Evolutionary conservation across 2,888 invertebrate genomes (phyloP).

Genomic region (Chironomus riparius): DNA sequence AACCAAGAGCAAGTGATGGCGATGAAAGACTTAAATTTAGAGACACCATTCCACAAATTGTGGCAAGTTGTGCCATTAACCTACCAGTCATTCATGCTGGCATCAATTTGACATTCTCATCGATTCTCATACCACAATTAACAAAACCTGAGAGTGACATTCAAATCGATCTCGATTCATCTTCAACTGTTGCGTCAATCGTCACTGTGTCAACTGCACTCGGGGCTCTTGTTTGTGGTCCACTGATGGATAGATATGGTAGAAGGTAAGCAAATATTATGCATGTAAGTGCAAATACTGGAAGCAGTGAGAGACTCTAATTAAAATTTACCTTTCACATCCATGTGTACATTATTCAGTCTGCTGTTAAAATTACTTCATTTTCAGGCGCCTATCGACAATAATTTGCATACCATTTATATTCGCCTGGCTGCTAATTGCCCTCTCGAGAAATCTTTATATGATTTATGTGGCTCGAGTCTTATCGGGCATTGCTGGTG

Average conservation of each 20-base stretch:
- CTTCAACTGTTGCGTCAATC: conserved; percentile 50
- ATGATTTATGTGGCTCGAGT: conserved; percentile 46
- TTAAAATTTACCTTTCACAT: neutral
- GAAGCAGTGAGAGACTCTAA: neutral
- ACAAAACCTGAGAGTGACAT: conserved; percentile 38
- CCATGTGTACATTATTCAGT: neutral
- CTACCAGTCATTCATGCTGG: conserved; percentile 48
- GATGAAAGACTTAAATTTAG: neutral
- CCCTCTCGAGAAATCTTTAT: conserved; percentile 40
- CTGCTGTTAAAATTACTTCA: neutral
- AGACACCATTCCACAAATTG: conserved; percentile 22
- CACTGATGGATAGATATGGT: conserved; percentile 49
- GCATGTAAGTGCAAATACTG: conserved; percentile 33
- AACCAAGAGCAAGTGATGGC: neutral
- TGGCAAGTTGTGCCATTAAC: conserved; percentile 43
- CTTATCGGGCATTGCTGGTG: conserved; percentile 46
- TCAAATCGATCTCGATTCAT: conserved; percentile 42
- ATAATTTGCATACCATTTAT: conserved; percentile 39
- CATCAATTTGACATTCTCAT: conserved; percentile 50
- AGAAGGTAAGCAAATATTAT: conserved; percentile 37
- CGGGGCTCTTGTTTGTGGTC: conserved; percentile 47
- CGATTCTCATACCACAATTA: conserved; percentile 47
- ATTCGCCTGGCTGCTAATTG: conserved; percentile 45
- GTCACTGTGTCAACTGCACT: conserved; percentile 47
- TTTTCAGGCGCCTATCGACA: conserved; percentile 37